Evolutionary conservation across 2,797 vertebrate species (phyloP).

Genomic region (Clarias laeviceps): DNA sequence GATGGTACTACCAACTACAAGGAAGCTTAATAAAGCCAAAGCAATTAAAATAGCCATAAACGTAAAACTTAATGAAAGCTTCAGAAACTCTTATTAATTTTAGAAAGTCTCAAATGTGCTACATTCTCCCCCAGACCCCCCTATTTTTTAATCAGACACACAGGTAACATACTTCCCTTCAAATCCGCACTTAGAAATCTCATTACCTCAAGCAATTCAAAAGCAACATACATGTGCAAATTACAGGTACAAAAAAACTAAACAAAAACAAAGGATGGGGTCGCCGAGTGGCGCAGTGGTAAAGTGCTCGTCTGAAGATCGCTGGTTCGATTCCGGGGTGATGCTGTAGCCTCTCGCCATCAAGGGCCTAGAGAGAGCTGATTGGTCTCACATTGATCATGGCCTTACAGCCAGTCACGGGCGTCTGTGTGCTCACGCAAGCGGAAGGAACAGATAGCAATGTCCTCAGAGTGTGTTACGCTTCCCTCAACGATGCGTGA

Average conservation of each 20-base stretch:
- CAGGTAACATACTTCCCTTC: background rate
- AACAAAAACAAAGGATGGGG: background rate
- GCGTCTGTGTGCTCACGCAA: no score
- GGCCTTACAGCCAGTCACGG: no score
- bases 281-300: no score
- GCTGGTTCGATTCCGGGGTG: no score
- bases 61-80: background rate
- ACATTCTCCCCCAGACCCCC: background rate
- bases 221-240: background rate
- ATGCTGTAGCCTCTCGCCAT: no score
- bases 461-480: no score
- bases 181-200: conserved; percentile 9
- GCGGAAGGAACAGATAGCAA: no score
- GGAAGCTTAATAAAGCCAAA: conserved; percentile 13
- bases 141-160: background rate
- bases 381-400: no score
- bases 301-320: no score
- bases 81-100: background rate
- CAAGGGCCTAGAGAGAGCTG: no score
- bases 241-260: background rate
- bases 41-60: conserved; percentile 19
- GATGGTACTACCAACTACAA: no score
- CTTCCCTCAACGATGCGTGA: no score
- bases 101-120: background rate
- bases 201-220: background rate